Base-by-base conservation (phyloP, 2,113 vertebrate genomes). In the Paralichthys olivaceus region DNA sequence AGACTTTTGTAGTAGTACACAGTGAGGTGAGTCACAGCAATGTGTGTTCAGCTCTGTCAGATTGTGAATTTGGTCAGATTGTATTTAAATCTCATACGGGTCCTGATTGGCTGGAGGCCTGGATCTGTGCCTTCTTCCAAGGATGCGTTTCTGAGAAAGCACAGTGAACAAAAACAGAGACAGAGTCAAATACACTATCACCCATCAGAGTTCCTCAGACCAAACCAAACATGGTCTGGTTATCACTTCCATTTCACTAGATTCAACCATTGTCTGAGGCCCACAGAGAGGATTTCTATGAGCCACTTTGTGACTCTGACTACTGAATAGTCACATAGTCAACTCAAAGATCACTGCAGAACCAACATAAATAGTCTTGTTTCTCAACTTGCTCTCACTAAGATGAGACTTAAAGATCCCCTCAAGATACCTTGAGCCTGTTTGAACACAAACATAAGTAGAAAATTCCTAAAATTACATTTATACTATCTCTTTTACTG, bases 81-180 rank as follows among this genome's bases (percentile, higher is more conserved):
- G 55, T 19, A 65, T 28, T 23, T 59, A 45, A 68, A 55, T 40
- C 17, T 47, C 19, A 63, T 62, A 37, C 51, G 51, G 3, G 67
- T 47, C 26, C 62, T 45, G 45, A 79, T 79, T 20, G 69, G 19
- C n/a, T 79, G 77, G 15, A 72, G 77, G n/a, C n/a, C n/a, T n/a
- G n/a, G 20, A 61, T 72, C 62, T 0, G 56, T 67, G 22, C 62
- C 69, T 12, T 73, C 26, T 17, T 68, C 72, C 56, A 68, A 37
- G 20, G 4, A 43, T n/a, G 34, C 69, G 8, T 63, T 63, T 22
- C 12, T 58, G 54, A 8, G 34, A 40, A 40, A 40, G 4, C 34
- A 61, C n/a, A 61, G n/a, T 1, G 1, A 57, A 57, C 55, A 57
- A 14, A 55, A 25, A 55, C 4, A 61, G 25, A 19, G 3, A 4